phyloP scores from a whole-genome alignment of 2,113 vertebrate genomes.

The Hippocampus abdominalis region DNA sequence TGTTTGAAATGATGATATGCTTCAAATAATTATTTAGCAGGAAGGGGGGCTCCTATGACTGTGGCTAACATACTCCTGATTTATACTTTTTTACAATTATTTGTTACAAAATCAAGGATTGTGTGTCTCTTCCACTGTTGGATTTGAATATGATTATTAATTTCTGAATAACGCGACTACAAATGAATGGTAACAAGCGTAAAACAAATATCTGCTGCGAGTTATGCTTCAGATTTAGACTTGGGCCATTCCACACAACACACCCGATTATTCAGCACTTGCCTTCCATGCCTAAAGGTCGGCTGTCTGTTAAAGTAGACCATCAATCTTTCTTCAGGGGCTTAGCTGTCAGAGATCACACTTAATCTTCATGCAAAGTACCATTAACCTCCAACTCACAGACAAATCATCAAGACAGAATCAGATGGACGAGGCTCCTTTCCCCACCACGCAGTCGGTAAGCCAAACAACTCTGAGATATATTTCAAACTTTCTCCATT shows the following conservation, averaged over 20 bases:
- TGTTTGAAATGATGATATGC: not conserved
- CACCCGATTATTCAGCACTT: constrained; percentile 19
- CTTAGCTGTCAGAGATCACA: constrained; percentile 44
- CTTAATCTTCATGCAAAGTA: constrained; percentile 60
- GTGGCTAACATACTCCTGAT: not conserved
- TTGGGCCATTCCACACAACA: not conserved
- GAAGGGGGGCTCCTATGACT: not conserved
- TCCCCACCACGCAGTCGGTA: constrained; percentile 12
- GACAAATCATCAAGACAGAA: constrained; percentile 33
- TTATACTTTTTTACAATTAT: not conserved
- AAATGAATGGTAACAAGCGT: not conserved
- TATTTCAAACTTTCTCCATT: constrained; percentile 3
- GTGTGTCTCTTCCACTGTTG: not conserved
- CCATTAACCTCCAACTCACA: constrained; percentile 47
- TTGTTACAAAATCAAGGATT: not conserved
- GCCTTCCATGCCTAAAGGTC: constrained; percentile 52
- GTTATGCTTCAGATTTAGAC: constrained; percentile 12
- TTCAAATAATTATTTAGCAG: not conserved
- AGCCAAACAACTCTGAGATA: constrained; percentile 20
- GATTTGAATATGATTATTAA: not conserved
- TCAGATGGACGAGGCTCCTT: constrained; percentile 29
- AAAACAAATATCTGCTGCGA: not conserved
- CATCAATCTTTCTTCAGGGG: constrained; percentile 43
- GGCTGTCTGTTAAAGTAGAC: constrained; percentile 42
- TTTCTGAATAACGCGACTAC: not conserved